Evolutionary conservation across 2,113 vertebrate species (phyloP).

Genomic region (Grus americana): DNA sequence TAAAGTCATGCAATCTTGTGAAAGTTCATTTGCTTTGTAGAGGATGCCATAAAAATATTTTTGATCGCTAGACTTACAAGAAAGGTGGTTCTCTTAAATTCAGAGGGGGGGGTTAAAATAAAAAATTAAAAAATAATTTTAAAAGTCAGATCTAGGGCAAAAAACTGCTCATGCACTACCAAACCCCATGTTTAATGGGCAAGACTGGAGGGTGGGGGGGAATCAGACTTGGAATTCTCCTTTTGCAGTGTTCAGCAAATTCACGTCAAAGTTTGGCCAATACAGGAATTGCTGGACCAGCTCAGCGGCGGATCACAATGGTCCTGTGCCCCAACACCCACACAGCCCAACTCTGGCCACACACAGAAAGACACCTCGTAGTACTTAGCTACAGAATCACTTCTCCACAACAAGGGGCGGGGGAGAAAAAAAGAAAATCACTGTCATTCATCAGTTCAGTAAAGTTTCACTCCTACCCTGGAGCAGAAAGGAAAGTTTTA

Average conservation of each 20-base stretch:
- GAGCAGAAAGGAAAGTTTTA: background rate
- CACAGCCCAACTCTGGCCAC: background rate
- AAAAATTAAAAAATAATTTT: background rate
- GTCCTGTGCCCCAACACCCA: background rate
- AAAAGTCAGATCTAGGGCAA: background rate
- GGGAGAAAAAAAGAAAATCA: no score
- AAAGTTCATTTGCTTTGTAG: background rate
- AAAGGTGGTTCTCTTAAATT: background rate
- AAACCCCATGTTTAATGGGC: background rate
- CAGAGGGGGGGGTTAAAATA: no score
- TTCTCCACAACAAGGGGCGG: background rate
- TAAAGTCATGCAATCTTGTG: background rate
- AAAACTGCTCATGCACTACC: background rate
- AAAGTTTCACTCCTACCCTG: no score
- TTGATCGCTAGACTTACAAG: background rate
- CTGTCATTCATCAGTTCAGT: background rate
- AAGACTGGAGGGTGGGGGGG: background rate
- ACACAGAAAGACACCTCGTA: background rate
- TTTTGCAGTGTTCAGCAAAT: background rate
- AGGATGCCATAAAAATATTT: background rate
- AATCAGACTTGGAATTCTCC: background rate
- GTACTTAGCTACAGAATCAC: background rate
- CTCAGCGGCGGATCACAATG: background rate
- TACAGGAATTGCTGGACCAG: background rate
- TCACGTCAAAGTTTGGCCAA: background rate